Percentiles rank a stretch among this genome's conserved stretches.
phyloP scores from a whole-genome alignment of 2,888 invertebrate species.

The Sarcophaga caerulescens region DNA sequence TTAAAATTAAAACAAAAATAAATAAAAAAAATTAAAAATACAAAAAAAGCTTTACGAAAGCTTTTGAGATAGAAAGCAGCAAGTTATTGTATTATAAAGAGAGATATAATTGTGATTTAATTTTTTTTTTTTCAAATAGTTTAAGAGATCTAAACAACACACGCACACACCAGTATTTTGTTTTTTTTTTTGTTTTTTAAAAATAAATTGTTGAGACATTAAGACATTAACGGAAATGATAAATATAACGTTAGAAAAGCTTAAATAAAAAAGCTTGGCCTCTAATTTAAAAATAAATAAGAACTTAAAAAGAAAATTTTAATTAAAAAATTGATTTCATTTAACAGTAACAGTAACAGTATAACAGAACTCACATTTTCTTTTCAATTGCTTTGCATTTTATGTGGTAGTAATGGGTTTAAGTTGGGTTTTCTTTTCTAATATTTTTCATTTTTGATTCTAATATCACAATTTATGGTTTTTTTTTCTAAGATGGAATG shows the following conservation, averaged over 20 bases:
- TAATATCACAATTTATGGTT: conserved; percentile 66
- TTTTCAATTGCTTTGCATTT: conserved; percentile 28
- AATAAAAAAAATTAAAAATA: conserved; percentile 7
- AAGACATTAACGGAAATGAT: not conserved
- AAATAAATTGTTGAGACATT: not conserved
- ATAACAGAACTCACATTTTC: conserved; percentile 53
- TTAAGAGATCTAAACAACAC: conserved; percentile 54
- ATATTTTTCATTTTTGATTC: conserved; percentile 45
- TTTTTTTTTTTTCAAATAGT: not conserved
- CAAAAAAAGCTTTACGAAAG: conserved; percentile 50
- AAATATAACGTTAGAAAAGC: conserved; percentile 33
- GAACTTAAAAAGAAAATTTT: conserved; percentile 33
- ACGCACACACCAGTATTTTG: conserved; percentile 61
- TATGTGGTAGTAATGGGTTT: conserved; percentile 22
- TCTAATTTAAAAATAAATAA: conserved; percentile 16
- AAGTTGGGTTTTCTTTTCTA: too few relatives aligned
- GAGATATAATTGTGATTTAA: not conserved
- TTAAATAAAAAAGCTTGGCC: conserved; percentile 59
- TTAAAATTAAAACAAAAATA: not conserved
- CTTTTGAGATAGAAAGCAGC: conserved; percentile 64
- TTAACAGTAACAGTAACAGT: not conserved
- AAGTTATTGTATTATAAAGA: conserved; percentile 59
- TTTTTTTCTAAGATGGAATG: conserved; percentile 15
- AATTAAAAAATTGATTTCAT: conserved; percentile 20
- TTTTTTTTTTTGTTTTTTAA: conserved; percentile 18